A percentile compares a stretch with the other conserved stretches of the same genome.
Conservation (phyloP, 2,113 vertebrate genomes). For the Hipposideros armiger region DNA sequence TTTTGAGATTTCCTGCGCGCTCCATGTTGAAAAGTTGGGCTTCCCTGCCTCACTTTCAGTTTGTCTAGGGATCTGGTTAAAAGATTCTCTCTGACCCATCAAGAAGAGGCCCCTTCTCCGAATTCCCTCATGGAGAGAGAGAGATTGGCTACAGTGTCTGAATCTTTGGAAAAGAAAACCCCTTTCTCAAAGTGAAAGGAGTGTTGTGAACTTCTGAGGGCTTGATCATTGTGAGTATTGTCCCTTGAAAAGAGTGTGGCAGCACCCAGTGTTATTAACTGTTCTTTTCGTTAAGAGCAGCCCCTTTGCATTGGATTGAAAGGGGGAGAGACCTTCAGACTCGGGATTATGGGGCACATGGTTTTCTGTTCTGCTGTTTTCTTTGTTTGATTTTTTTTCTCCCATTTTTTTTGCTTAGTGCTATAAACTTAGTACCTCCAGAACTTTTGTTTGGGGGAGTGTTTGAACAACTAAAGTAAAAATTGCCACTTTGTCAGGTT, state of each 20-base stretch:
- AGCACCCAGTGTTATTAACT: not conserved
- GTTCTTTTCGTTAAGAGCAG: not conserved
- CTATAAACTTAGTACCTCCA: slow-evolving; percentile 9
- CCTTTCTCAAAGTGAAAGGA: slow-evolving; percentile 62
- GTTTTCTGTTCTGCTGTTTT: slow-evolving; percentile 49
- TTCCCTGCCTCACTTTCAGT: not conserved
- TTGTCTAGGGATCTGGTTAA: slow-evolving; percentile 24
- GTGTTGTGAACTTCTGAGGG: slow-evolving; percentile 45
- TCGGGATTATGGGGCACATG: slow-evolving; percentile 11
- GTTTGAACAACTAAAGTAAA: slow-evolving; percentile 9
- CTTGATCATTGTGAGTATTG: slow-evolving; percentile 54
- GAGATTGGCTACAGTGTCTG: slow-evolving; percentile 40
- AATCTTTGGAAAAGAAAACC: slow-evolving; percentile 69
- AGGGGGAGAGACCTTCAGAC: slow-evolving; percentile 3
- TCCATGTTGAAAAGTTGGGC: not conserved
- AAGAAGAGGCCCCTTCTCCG: slow-evolving; percentile 60
- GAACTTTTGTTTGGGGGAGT: slow-evolving; percentile 25
- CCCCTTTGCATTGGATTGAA: slow-evolving; percentile 48
- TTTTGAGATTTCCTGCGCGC: not conserved
- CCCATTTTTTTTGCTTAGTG: not conserved
- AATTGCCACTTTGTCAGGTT: not conserved
- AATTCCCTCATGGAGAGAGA: slow-evolving; percentile 40
- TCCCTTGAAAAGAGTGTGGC: slow-evolving; percentile 32
- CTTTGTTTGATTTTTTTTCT: not conserved
- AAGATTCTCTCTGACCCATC: slow-evolving; percentile 51